phyloP scores from a whole-genome alignment of 1,140 invertebrate genomes.

The Rhyzopertha dominica region DNA sequence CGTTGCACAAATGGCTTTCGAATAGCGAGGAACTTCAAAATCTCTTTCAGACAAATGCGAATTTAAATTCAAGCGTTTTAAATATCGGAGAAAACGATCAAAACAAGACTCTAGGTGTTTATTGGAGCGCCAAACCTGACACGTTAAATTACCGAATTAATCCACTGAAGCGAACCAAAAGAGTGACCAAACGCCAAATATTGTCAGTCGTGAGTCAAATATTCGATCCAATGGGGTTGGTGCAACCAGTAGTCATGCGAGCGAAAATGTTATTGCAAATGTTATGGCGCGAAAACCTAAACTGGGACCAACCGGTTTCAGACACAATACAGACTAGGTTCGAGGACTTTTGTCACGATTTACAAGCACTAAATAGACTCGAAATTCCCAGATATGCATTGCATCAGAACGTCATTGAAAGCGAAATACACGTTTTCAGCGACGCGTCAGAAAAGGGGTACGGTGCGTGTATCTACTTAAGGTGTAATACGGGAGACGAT shows the following conservation, averaged over 20 bases:
- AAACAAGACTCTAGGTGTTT: slow-evolving; percentile 13
- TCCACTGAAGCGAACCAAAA: neutral
- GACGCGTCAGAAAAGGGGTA: slow-evolving; percentile 29
- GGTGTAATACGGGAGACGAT: neutral
- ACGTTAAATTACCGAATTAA: slow-evolving; percentile 3
- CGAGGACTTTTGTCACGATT: neutral
- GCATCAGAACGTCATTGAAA: neutral
- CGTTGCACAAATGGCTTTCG: slow-evolving; percentile 11
- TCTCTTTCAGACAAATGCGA: neutral
- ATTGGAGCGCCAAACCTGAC: slow-evolving; percentile 1
- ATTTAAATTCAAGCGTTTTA: neutral
- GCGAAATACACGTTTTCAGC: slow-evolving; percentile 24
- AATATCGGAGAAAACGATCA: neutral
- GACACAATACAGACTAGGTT: neutral
- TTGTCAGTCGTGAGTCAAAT: slow-evolving; percentile 12
- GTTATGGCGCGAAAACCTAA: slow-evolving; percentile 36
- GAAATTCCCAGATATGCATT: neutral
- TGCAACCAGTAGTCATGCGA: slow-evolving; percentile 37
- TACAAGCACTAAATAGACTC: neutral
- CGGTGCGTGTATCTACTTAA: slow-evolving; percentile 12
- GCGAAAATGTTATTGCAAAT: slow-evolving; percentile 45
- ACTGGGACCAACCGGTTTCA: slow-evolving; percentile 43
- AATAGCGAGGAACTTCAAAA: slow-evolving; percentile 9
- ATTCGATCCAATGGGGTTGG: slow-evolving; percentile 45
- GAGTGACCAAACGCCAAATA: neutral